A percentile compares a stretch with the other conserved stretches of the same genome.
phyloP scores from a whole-genome alignment of 1,140 invertebrate genomes.

The Doryteuthis pealeii region DNA sequence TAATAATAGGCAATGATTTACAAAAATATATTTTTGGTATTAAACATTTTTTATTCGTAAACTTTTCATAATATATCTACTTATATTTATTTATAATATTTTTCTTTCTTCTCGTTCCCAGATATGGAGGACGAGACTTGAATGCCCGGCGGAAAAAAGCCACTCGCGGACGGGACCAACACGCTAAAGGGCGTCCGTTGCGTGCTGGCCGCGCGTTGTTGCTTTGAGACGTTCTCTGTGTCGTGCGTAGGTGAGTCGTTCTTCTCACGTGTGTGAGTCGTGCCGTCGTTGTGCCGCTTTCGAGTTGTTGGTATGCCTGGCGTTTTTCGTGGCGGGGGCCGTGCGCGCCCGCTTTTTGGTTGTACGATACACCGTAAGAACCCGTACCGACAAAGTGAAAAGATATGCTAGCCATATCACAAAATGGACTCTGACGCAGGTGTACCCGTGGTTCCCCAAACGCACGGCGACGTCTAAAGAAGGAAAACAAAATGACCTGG shows the following conservation, averaged over 20 bases:
- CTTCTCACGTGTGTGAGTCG: no score
- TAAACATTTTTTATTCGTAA: no score
- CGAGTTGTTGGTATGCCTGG: no score
- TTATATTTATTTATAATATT: background rate
- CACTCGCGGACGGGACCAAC: conserved; percentile 90
- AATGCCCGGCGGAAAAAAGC: conserved; percentile 91
- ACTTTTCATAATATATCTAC: background rate
- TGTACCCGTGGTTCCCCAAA: conserved; percentile 61
- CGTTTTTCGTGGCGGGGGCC: no score
- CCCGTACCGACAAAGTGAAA: conserved; percentile 99
- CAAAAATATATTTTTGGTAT: no score
- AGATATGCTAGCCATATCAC: conserved; percentile 98
- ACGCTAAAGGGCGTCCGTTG: conserved; percentile 91
- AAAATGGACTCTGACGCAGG: conserved; percentile 97
- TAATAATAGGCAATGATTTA: no score
- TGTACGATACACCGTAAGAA: conserved; percentile 99
- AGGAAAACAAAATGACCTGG: conserved; percentile 99
- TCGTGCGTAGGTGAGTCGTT: no score
- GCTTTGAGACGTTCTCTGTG: no score
- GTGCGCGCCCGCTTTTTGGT: no score
- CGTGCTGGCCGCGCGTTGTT: no score
- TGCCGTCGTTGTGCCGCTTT: no score
- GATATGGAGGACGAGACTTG: conserved; percentile 90
- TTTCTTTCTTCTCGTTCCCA: conserved; percentile 57
- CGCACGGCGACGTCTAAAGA: conserved; percentile 70